Percentiles rank a stretch among this genome's conserved stretches.
Evolutionary conservation across 2,797 vertebrate genomes (phyloP).

Genomic region (Spondyliosoma cantharus): DNA sequence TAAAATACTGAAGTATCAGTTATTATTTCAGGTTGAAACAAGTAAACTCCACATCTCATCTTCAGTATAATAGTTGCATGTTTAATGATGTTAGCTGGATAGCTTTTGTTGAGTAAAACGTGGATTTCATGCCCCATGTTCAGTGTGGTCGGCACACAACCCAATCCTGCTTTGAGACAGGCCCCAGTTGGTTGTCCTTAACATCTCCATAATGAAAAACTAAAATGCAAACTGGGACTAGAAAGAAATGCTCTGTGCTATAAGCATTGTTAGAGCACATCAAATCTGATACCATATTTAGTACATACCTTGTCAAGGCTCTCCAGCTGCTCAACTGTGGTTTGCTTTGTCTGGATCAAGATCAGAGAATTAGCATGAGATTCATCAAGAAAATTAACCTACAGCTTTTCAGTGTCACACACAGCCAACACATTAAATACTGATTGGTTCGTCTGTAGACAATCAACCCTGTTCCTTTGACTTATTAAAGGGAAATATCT

Average conservation of each 20-base stretch:
- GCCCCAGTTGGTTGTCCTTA: no score
- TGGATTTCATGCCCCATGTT: background rate
- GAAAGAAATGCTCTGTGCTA: background rate
- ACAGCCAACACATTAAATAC: background rate
- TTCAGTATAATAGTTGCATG: background rate
- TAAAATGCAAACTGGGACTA: background rate
- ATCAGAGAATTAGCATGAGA: slow-evolving; percentile 41
- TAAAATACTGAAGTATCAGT: background rate
- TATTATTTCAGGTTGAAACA: background rate
- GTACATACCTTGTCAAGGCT: slow-evolving; percentile 92
- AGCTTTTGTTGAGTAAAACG: background rate
- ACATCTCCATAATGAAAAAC: background rate
- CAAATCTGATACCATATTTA: background rate
- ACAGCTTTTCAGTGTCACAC: background rate
- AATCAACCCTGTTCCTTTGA: background rate
- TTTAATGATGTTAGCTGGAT: background rate
- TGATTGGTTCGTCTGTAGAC: background rate
- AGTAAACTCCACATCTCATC: background rate
- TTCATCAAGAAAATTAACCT: background rate
- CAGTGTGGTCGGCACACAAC: background rate
- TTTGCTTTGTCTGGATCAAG: slow-evolving; percentile 88
- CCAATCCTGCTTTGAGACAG: background rate
- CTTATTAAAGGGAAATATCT: background rate
- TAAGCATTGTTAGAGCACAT: background rate
- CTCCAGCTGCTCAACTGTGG: slow-evolving; percentile 94